Evolutionary conservation across 2,797 vertebrate genomes (phyloP).

Genomic region (Acanthurus tractus): DNA sequence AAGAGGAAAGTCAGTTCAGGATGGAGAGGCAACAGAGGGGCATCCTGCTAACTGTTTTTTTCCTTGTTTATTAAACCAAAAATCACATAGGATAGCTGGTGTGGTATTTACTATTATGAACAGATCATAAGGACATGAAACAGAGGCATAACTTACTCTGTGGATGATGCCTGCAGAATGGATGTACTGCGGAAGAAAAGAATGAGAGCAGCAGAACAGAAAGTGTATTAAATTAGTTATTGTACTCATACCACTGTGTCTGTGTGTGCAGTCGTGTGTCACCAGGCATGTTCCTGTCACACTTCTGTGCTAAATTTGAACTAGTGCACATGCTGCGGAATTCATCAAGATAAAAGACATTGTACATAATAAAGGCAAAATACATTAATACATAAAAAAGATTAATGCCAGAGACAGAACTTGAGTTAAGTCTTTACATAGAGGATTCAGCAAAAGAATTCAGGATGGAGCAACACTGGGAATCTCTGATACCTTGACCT

Average conservation of each 20-base stretch:
- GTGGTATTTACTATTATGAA: background rate
- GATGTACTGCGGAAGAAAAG: slow-evolving; percentile 89
- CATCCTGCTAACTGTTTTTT: background rate
- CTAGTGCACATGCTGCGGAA: background rate
- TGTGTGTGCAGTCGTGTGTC: background rate
- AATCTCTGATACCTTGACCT: background rate
- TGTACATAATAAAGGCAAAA: background rate
- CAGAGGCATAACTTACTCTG: slow-evolving; percentile 89
- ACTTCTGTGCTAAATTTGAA: background rate
- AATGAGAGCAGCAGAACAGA: slow-evolving; percentile 25
- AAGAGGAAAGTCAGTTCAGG: background rate
- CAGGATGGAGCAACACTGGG: background rate
- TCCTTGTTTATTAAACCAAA: background rate
- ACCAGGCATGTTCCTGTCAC: background rate
- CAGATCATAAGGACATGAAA: background rate
- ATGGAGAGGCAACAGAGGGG: background rate
- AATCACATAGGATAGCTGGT: background rate
- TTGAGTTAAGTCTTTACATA: background rate
- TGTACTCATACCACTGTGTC: background rate
- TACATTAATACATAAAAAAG: background rate
- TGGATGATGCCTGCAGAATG: slow-evolving; percentile 99
- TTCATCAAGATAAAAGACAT: background rate
- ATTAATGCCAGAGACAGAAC: background rate
- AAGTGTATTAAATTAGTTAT: background rate
- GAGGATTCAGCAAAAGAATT: background rate